Conservation (phyloP, 2,888 invertebrate species). For the Harpalus rufipes region DNA sequence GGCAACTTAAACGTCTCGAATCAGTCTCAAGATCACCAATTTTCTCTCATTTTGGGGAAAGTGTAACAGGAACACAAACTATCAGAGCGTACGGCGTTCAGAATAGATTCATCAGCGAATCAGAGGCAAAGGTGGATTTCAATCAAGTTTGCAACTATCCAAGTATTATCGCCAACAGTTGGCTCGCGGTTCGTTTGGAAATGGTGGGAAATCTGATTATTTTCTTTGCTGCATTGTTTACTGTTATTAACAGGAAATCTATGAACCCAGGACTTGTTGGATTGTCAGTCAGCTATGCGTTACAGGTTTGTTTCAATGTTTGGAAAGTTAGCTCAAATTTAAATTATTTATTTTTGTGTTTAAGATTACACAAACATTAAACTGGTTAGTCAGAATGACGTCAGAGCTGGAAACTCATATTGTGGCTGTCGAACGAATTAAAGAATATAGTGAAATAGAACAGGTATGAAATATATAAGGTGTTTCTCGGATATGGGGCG, state of each 20-base stretch:
- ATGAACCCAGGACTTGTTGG: constrained; percentile 90
- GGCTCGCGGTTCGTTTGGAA: constrained; percentile 96
- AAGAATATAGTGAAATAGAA: constrained; percentile 94
- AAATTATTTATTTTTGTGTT: constrained; percentile 68
- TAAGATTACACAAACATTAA: constrained; percentile 95
- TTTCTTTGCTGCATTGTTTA: constrained; percentile 95
- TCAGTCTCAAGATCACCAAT: constrained; percentile 97
- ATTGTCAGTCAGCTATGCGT: constrained; percentile 91
- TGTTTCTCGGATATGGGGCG: too few relatives aligned
- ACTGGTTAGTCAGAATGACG: constrained; percentile 97
- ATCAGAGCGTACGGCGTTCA: constrained; percentile 92
- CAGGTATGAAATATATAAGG: constrained; percentile 77
- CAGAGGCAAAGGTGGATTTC: constrained; percentile 92
- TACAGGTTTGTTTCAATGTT: constrained; percentile 81
- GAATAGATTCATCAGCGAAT: constrained; percentile 91
- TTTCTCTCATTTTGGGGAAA: constrained; percentile 98
- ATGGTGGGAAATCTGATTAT: constrained; percentile 98
- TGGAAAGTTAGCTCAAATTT: neutral
- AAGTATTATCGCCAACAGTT: constrained; percentile 94
- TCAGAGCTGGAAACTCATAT: constrained; percentile 98
- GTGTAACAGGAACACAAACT: constrained; percentile 90
- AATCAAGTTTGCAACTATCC: constrained; percentile 97
- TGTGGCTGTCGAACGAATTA: constrained; percentile 97
- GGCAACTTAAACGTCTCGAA: constrained; percentile 95
- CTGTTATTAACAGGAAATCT: constrained; percentile 87